These are phyloP conservation scores for Scyliorhinus canicula DNA, from an alignment of 2,797 vertebrate species.

Conservation along the genomic window DNA sequence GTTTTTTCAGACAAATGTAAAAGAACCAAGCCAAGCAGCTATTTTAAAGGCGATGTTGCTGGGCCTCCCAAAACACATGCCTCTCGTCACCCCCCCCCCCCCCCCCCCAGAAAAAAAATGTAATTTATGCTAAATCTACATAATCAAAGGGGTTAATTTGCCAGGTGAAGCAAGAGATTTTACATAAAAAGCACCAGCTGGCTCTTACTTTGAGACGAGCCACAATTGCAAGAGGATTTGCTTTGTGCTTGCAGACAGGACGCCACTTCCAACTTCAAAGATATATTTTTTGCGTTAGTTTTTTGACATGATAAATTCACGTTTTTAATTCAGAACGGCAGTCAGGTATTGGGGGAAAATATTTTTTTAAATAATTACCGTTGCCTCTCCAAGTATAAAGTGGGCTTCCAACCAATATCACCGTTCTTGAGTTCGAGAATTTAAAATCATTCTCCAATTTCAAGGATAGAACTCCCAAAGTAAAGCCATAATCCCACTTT, in stretches of 20 bases:
- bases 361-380: no score
- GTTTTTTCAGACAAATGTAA: neutral
- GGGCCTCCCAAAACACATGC: neutral
- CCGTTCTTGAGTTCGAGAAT: neutral
- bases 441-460: neutral
- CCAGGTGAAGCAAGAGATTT: conserved; percentile 35
- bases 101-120: neutral
- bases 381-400: neutral
- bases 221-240: conserved; percentile 18
- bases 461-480: neutral
- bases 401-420: neutral
- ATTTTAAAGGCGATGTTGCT: neutral
- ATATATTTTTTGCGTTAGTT: neutral
- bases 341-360: neutral
- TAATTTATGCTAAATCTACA: conserved; percentile 39
- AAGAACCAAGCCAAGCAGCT: neutral
- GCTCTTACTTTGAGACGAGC: conserved; percentile 17
- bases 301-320: neutral
- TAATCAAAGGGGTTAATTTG: conserved; percentile 39
- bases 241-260: conserved; percentile 16
- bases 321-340: neutral
- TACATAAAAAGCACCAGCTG: conserved; percentile 32
- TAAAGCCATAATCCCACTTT: no score
- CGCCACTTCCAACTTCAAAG: conserved; percentile 1
- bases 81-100: neutral